These are phyloP conservation scores for Ceuthmochares aereus DNA, from an alignment of 2,113 vertebrate genomes.

Conservation along the genomic window DNA sequence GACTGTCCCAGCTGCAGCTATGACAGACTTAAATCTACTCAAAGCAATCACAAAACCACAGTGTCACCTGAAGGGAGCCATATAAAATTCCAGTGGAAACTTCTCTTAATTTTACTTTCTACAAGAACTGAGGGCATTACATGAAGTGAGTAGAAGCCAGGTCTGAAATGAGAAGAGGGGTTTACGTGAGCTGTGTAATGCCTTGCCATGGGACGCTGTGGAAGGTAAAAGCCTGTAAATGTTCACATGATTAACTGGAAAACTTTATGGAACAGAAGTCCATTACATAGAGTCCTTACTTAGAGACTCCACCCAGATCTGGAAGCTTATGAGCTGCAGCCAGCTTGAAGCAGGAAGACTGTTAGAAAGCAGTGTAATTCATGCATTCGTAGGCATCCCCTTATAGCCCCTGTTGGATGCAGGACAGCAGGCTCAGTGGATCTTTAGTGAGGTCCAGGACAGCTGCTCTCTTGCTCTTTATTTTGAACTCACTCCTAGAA, in stretches of 20 bases:
- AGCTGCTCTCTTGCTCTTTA: neutral
- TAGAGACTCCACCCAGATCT: neutral
- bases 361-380: neutral
- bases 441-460: neutral
- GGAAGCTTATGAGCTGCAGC: neutral
- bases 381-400: neutral
- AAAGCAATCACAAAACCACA: neutral
- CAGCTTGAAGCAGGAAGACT: neutral
- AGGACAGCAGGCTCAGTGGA: neutral
- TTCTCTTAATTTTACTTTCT: neutral
- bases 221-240: neutral
- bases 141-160: neutral
- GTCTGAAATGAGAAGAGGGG: neutral
- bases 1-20: neutral
- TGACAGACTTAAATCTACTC: neutral
- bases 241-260: neutral
- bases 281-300: neutral
- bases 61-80: neutral
- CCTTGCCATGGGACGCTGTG: neutral
- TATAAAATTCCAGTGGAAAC: neutral
- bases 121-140: neutral
- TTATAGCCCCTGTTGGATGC: neutral
- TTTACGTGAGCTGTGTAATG: neutral
- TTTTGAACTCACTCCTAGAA: constrained; percentile 8
- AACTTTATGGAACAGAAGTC: neutral